These are phyloP conservation scores for Ophthalmolycus amberensis DNA, from an alignment of 2,113 vertebrate genomes.

Conservation along the genomic window DNA sequence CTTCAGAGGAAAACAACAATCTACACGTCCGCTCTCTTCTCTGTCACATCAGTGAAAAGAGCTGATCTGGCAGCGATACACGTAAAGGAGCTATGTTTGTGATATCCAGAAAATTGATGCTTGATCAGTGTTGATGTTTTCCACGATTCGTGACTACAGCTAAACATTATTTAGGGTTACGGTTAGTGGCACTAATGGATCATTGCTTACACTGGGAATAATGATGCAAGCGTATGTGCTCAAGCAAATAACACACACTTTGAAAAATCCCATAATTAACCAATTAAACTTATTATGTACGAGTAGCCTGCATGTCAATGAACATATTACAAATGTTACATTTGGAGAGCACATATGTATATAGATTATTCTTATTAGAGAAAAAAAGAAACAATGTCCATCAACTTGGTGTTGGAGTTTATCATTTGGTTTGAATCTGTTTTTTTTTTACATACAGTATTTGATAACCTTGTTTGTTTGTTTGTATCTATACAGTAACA, in stretches of 20 bases:
- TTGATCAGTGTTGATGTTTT: neutral
- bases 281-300: neutral
- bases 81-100: neutral
- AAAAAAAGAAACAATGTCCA: neutral
- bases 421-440: neutral
- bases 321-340: too few relatives aligned
- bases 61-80: neutral
- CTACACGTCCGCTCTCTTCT: slow-evolving; percentile 5
- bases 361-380: neutral
- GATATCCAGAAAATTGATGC: neutral
- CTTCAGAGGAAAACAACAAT: neutral
- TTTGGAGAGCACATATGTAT: neutral
- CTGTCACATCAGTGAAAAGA: slow-evolving; percentile 23
- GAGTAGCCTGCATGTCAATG: neutral
- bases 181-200: neutral
- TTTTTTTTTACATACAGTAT: neutral
- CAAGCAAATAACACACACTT: neutral
- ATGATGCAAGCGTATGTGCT: neutral
- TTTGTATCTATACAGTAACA: neutral
- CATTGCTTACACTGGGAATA: neutral
- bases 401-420: neutral
- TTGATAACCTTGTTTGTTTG: neutral
- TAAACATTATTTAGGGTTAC: neutral
- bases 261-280: neutral
- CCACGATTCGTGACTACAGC: neutral